phyloP scores from a whole-genome alignment of 2,113 vertebrate species.

The Acanthisitta chloris region DNA sequence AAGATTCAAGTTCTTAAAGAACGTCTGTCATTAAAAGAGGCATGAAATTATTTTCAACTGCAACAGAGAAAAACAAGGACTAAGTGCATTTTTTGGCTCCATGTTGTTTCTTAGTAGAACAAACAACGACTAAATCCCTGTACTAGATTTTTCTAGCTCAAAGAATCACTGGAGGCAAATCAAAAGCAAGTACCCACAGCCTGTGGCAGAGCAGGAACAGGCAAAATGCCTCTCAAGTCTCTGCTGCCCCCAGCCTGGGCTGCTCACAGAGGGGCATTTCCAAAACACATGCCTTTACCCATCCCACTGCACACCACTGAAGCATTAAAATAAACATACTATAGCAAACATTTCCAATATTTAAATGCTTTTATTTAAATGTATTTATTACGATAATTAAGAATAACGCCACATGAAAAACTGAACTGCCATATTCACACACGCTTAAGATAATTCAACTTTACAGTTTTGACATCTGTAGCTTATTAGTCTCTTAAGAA shows the following conservation, averaged over 20 bases:
- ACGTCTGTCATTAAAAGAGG: neutral
- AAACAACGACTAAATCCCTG: neutral
- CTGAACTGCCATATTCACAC: neutral
- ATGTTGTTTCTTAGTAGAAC: neutral
- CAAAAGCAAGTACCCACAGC: neutral
- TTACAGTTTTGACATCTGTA: slow-evolving; percentile 54
- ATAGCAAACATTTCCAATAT: neutral
- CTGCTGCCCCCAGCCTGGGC: neutral
- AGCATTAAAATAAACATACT: neutral
- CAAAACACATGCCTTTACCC: neutral
- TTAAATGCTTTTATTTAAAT: neutral
- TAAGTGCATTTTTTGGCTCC: neutral
- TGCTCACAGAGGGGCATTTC: neutral
- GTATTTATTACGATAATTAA: neutral
- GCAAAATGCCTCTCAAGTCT: neutral
- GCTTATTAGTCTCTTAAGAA: slow-evolving; percentile 38
- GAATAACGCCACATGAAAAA: neutral
- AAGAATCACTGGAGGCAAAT: neutral
- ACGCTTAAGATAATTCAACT: neutral
- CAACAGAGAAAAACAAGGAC: neutral
- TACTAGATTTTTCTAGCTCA: neutral
- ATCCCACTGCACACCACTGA: neutral
- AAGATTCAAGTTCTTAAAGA: neutral
- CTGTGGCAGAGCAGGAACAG: neutral
- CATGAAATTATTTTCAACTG: neutral